Base-by-base conservation (phyloP, 2,888 invertebrate genomes). In the Eupithecia exiguata region DNA sequence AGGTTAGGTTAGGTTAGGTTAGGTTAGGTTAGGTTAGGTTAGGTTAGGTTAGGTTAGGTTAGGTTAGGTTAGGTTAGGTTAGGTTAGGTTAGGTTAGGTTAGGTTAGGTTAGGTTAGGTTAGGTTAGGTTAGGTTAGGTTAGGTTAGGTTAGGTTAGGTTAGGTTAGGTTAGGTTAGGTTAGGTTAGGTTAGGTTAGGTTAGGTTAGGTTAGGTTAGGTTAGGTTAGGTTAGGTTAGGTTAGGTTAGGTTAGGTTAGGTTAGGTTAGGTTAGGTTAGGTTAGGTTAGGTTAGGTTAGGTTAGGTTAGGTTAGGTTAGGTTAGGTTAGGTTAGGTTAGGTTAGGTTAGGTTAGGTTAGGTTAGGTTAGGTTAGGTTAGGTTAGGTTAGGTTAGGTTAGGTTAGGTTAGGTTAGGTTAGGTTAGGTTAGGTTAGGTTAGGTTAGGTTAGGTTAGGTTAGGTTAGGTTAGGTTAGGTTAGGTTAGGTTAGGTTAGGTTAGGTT, bases 401-500 rank as follows among this genome's bases (percentile, higher is more conserved):
- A 76, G 73, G 73, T 73, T 71, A 73, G 76, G 76, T 73, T 76
- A 74, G 74, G 73, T 74, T 74, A 74, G 74, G 74, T 71, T 76
- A 74, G 76, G 76, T 76, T 71, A 74, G 76, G 74, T 74, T 74
- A 76, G 76, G 73, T 73, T 70, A 75, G 76, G 76, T 73, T 76
- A 73, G 73, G 72, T 73, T 73, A 69, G 69, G 76, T 71, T 74
- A 74, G 74, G 74, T 71, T 74, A 74, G 76, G 72, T 72, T 72
- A 72, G 72, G 72, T 72, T 72, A 72, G 72, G 72, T 72, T 72
- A 76, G 76, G 76, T 71, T 78, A 78, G 78, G 78, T 78, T 78
- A 78, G 78, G 78, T 78, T 78, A 78, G 78, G 78, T 74, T 71
- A 74, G 74, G 77, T 77, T 77, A 77, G 77, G 77, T 77, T 77